Base-by-base conservation (phyloP, 2,888 invertebrate species). In the Synergus itoensis region DNA sequence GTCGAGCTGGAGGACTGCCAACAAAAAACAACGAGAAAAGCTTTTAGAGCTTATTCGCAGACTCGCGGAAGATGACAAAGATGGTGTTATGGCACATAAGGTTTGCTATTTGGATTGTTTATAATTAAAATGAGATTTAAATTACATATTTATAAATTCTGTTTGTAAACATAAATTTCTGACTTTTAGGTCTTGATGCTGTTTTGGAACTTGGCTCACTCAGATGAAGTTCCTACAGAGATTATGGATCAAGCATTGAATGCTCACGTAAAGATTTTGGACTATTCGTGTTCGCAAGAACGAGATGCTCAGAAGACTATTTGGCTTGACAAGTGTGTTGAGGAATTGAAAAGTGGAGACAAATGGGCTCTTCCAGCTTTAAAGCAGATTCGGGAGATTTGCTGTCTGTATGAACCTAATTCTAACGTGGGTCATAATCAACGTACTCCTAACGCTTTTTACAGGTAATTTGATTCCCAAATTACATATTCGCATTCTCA, bases 31-130 rank as follows among this genome's bases (percentile, higher is more conserved):
- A 93, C 95, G 98, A 87, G 99, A 99, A 93, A 97, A 98, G 90
- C 94, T 99, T 84, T 93, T 99, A 87, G 99, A 99, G 93, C 94
- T 99, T 84, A 99, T 99, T 87, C 94, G 99, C 84, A 94, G 99
- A 85, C 93, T 99, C 82, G 99, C 99, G 4, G 99, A 99, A 93
- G 99, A 99, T 92, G 99, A 99, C 92, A 99, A 99, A 92, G 98
- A 99, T 92, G 99, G 99, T 76, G 98, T 99, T 12, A 99, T 99
- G 99, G 99, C 99, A 67, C 97, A 98, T 92, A 99, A 99, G 94
- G 98, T 96, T 79, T 7, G 53, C 79, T 67, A 60, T 79, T 64
- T 60, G 53, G 57, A 76, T 40, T 69, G 0, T n/a, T 80, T 62
- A 16, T 67, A 43, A 43, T 77, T 60, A 77, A 79, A 80, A 40